phyloP scores from a whole-genome alignment of 1,140 invertebrate species.

The Ceratosolen solmsi region DNA sequence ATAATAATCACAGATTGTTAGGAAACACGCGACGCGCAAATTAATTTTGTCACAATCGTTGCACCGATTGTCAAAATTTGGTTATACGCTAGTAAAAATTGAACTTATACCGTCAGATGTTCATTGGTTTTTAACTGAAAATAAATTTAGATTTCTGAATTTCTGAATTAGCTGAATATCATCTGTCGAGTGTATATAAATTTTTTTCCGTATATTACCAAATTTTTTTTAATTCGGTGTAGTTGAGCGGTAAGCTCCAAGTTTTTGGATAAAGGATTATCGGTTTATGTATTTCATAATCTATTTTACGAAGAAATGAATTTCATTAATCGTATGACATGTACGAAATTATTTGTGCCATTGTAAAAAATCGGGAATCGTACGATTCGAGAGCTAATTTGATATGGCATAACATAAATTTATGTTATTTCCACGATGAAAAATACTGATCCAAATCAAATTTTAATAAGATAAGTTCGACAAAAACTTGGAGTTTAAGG shows the following conservation, averaged over 20 bases:
- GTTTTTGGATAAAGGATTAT: too few relatives aligned
- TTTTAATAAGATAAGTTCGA: too few relatives aligned
- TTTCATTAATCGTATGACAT: too few relatives aligned
- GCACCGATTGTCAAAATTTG: slow-evolving; percentile 48
- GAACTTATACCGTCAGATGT: not conserved
- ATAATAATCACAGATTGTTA: slow-evolving; percentile 52
- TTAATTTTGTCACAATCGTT: slow-evolving; percentile 34
- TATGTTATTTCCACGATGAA: too few relatives aligned
- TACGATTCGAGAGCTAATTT: too few relatives aligned
- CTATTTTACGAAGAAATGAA: too few relatives aligned
- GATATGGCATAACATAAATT: too few relatives aligned
- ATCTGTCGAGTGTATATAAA: not conserved
- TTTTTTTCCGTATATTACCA: slow-evolving; percentile 4
- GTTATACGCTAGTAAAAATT: slow-evolving; percentile 3
- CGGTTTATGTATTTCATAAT: too few relatives aligned
- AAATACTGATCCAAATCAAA: too few relatives aligned
- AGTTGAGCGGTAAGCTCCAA: slow-evolving; percentile 22
- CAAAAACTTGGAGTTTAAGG: slow-evolving; percentile 23
- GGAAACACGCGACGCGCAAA: slow-evolving; percentile 47
- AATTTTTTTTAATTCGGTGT: slow-evolving; percentile 50
- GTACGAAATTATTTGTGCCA: too few relatives aligned
- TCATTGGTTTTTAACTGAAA: slow-evolving; percentile 14
- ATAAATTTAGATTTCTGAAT: slow-evolving; percentile 9
- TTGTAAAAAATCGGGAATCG: too few relatives aligned
- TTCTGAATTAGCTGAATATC: not conserved